These are phyloP conservation scores for Girardia tigrina DNA, from an alignment of 2,888 invertebrate genomes.

Conservation along the genomic window DNA sequence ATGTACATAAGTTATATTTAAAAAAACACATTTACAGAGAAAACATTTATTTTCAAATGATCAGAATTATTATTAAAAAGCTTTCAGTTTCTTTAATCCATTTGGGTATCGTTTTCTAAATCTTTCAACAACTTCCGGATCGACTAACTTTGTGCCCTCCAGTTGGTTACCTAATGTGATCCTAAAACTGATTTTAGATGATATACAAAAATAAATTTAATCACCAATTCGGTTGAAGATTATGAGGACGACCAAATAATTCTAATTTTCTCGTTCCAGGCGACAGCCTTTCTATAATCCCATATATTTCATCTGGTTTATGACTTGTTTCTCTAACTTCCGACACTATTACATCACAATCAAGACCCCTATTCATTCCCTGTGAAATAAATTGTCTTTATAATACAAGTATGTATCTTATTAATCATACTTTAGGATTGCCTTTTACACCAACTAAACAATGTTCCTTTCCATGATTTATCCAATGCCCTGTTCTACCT, in stretches of 20 bases:
- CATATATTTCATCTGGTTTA: constrained; percentile 95
- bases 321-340: constrained; percentile 89
- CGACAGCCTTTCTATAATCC: constrained; percentile 83
- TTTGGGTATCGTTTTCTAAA: constrained; percentile 81
- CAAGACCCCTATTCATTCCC: constrained; percentile 60
- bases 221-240: constrained; percentile 90
- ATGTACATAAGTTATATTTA: too few species aligned
- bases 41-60: too few species aligned
- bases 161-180: constrained; percentile 84
- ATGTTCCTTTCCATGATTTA: constrained; percentile 95
- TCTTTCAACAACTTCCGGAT: constrained; percentile 72
- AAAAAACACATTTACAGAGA: too few species aligned
- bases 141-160: constrained; percentile 78
- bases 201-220: background rate
- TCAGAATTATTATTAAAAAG: too few species aligned
- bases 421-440: constrained; percentile 73
- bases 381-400: background rate
- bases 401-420: too few species aligned
- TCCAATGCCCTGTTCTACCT: constrained; percentile 90
- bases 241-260: constrained; percentile 85
- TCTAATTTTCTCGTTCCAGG: constrained; percentile 93
- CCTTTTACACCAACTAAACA: constrained; percentile 93
- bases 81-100: constrained; percentile 52
- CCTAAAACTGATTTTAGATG: constrained; percentile 42
- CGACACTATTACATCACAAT: constrained; percentile 93